Conservation (phyloP, 2,113 vertebrate genomes). For the Recurvirostra avosetta region DNA sequence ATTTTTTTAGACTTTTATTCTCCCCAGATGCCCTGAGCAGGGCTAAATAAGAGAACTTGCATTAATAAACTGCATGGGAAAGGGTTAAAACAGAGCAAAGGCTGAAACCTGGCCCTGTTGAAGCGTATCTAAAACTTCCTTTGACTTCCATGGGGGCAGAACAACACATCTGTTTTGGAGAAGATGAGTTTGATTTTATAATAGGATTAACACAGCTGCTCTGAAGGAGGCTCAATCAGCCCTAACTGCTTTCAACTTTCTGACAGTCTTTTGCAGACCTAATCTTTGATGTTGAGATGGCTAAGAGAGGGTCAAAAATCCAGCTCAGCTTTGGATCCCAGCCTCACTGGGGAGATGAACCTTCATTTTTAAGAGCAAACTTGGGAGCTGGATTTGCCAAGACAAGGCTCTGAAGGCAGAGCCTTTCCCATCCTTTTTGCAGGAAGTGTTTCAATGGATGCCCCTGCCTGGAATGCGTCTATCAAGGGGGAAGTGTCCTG, state of each 20-base stretch:
- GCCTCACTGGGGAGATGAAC: not conserved
- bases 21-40: not conserved
- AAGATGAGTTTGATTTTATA: not conserved
- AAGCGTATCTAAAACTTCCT: not conserved
- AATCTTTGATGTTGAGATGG: not conserved
- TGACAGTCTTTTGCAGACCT: not conserved
- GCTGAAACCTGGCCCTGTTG: not conserved
- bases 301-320: not conserved
- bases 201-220: not conserved
- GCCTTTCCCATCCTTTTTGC: not conserved
- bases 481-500: not conserved
- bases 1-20: not conserved
- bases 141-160: not conserved
- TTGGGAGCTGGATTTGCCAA: not conserved
- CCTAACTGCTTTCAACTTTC: not conserved
- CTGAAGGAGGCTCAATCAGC: not conserved
- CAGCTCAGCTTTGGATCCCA: not conserved
- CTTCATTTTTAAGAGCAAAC: not conserved
- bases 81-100: not conserved
- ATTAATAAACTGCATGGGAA: not conserved
- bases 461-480: not conserved
- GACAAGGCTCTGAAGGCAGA: not conserved
- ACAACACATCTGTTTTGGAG: not conserved
- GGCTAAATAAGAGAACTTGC: not conserved
- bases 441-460: not conserved